Conservation (phyloP, 2,797 vertebrate species). For the Amniataba percoides region DNA sequence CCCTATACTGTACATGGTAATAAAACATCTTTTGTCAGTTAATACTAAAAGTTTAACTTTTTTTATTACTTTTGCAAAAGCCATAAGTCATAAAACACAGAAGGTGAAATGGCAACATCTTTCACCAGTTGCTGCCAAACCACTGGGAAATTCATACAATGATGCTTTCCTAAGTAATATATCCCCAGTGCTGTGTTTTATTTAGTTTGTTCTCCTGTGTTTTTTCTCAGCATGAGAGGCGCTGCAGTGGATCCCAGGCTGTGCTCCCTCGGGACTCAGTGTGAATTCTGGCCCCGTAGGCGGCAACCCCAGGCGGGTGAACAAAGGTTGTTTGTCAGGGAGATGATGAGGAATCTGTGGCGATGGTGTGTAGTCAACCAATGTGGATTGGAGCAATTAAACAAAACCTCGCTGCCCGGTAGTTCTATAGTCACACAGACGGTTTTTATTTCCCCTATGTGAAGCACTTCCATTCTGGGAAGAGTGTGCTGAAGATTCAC, state of each 20-base stretch:
- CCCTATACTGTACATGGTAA: not conserved
- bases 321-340: conserved; percentile 60
- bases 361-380: conserved; percentile 58
- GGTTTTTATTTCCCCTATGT: conserved; percentile 45
- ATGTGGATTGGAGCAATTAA: conserved; percentile 44
- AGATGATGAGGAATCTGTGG: conserved; percentile 65
- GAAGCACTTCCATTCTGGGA: conserved; percentile 70
- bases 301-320: conserved; percentile 43
- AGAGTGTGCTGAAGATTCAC: conserved; percentile 54
- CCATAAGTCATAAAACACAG: conserved; percentile 21
- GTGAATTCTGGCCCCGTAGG: conserved; percentile 47
- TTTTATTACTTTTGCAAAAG: conserved; percentile 5
- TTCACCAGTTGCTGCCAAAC: conserved; percentile 24
- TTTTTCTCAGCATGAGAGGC: conserved; percentile 37
- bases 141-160: conserved; percentile 19
- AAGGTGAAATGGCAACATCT: conserved; percentile 23
- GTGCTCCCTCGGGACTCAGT: conserved; percentile 43
- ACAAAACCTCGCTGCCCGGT: conserved; percentile 37
- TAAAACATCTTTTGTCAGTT: conserved; percentile 12
- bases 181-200: conserved; percentile 17
- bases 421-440: conserved; percentile 37
- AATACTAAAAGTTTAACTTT: conserved; percentile 9
- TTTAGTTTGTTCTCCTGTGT: conserved; percentile 41
- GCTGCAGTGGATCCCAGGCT: conserved; percentile 56
- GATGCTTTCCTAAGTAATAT: conserved; percentile 24